Evolutionary conservation across 2,797 vertebrate genomes (phyloP).

Genomic region (Diglossa cyanea): DNA sequence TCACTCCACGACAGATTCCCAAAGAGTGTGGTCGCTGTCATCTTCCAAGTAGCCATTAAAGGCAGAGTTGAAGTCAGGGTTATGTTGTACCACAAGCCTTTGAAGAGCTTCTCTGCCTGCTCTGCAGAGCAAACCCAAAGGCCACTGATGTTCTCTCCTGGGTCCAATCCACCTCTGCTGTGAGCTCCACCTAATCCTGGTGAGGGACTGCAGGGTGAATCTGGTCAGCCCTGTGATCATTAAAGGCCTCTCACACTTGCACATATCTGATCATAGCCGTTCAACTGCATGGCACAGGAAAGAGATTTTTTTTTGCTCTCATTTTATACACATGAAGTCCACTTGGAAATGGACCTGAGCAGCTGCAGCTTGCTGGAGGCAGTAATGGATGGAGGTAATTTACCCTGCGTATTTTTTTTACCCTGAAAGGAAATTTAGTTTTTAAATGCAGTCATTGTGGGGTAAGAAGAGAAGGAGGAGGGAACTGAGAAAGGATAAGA

Average conservation of each 20-base stretch:
- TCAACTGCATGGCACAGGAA: neutral
- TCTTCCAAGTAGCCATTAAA: slow-evolving; percentile 56
- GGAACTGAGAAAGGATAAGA: neutral
- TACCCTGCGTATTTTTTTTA: neutral
- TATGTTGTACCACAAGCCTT: slow-evolving; percentile 46
- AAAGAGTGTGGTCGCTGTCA: slow-evolving; percentile 35
- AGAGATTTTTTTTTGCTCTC: neutral
- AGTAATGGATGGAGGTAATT: neutral
- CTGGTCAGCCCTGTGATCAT: neutral
- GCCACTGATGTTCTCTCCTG: neutral
- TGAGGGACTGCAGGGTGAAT: neutral
- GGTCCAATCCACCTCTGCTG: neutral
- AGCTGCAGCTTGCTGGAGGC: neutral
- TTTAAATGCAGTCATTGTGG: neutral
- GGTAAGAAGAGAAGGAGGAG: slow-evolving; percentile 14
- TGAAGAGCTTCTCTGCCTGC: slow-evolving; percentile 27
- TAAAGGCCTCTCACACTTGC: neutral
- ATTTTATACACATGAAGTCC: neutral
- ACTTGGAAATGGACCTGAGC: neutral
- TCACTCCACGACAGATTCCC: slow-evolving; percentile 45
- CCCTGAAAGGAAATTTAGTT: neutral
- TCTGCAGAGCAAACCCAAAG: slow-evolving; percentile 23
- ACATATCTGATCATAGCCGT: neutral
- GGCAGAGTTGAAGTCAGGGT: slow-evolving; percentile 63
- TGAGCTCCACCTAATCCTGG: slow-evolving; percentile 9